Evolutionary conservation across 2,888 invertebrate genomes (phyloP).

Genomic region (Rhodophaea formosa): DNA sequence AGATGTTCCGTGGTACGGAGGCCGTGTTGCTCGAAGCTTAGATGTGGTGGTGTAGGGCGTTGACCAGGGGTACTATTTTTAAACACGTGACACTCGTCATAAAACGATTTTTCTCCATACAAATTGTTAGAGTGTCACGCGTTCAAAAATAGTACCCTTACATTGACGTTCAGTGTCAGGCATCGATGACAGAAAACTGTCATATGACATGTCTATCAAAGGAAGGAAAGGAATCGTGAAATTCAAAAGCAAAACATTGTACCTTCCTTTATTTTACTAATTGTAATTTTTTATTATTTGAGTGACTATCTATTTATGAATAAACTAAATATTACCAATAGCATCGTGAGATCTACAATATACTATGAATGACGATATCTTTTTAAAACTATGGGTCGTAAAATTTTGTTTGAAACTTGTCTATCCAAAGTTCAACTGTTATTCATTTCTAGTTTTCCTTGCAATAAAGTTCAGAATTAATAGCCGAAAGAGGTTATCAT

Average conservation of each 20-base stretch:
- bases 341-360: slow-evolving; percentile 16
- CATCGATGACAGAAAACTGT: too few species aligned
- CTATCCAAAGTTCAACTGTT: slow-evolving; percentile 72
- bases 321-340: not conserved
- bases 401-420: slow-evolving; percentile 71
- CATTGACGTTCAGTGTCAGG: too few species aligned
- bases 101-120: too few species aligned
- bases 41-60: too few species aligned
- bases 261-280: not conserved
- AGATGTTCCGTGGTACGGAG: too few species aligned
- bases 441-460: slow-evolving; percentile 65
- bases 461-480: slow-evolving; percentile 67
- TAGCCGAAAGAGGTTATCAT: slow-evolving; percentile 38
- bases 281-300: not conserved
- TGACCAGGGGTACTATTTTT: too few species aligned
- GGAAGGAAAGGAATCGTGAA: too few species aligned
- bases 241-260: not conserved
- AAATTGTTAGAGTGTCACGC: too few species aligned
- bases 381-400: slow-evolving; percentile 65
- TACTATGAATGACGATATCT: slow-evolving; percentile 64
- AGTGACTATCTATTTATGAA: slow-evolving; percentile 8
- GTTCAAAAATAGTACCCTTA: too few species aligned
- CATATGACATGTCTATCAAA: too few species aligned
- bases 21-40: too few species aligned
- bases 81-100: too few species aligned